Conservation (phyloP, 1,140 invertebrate species). For the Heliconius himera region DNA sequence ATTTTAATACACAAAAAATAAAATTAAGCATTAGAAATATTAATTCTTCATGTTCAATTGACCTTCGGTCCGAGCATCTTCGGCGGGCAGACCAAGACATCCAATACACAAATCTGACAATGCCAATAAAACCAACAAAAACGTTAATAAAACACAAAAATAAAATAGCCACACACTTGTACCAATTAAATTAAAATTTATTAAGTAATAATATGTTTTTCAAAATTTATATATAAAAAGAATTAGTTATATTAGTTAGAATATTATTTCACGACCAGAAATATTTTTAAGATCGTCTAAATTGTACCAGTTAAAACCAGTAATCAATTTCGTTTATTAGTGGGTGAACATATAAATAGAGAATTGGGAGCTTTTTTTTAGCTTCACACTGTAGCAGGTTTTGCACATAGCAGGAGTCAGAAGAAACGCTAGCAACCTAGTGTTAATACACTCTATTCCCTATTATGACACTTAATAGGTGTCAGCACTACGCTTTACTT, state of each 20-base stretch:
- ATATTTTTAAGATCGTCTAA: too few species aligned
- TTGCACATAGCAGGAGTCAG: too few species aligned
- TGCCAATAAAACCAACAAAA: conserved; percentile 38
- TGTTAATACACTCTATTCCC: too few species aligned
- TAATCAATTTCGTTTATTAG: too few species aligned
- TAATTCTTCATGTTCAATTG: neutral
- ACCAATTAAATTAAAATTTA: neutral
- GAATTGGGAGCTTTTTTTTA: too few species aligned
- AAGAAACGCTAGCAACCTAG: too few species aligned
- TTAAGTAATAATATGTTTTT: neutral
- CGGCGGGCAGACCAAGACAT: conserved; percentile 33
- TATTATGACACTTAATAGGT: too few species aligned
- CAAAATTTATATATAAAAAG: neutral
- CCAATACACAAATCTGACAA: conserved; percentile 52
- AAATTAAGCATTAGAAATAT: neutral
- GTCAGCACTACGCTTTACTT: too few species aligned
- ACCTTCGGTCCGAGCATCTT: conserved; percentile 17
- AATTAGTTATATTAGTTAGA: neutral
- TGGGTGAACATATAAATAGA: too few species aligned
- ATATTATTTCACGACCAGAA: too few species aligned
- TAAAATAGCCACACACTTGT: conserved; percentile 2
- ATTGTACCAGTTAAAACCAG: too few species aligned
- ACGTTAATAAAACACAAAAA: conserved; percentile 34
- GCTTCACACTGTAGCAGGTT: too few species aligned
- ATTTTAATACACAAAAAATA: neutral